Evolutionary conservation across 35 echinoderm and acorn worm genomes (phyloP), one percentile per base, ranked within the genome.

Genomic region (Anneissia japonica): DNA sequence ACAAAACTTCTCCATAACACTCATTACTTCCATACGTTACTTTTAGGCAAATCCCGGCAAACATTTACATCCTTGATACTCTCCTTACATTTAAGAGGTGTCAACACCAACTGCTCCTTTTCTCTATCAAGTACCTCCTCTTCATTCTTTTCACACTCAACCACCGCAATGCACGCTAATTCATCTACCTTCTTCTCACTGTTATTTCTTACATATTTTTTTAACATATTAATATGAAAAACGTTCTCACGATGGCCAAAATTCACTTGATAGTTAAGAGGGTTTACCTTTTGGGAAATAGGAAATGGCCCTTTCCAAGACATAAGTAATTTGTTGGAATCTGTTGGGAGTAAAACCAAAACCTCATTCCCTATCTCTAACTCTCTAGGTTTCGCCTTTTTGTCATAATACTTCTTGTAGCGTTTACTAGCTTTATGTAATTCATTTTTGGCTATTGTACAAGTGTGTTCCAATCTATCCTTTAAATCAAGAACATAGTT

Each of bases 301-400:
- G 23, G 23, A 26, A 75, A 88, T 81, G 84, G 84, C 33, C 90
- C 84, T 77, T 75, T 85, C 89, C 89, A 90, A 43, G 80, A 84
- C 84, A 87, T 87, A 26, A 78, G 33, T 45, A 91, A 76, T 46
- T 91, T 87, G 32, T 91, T 86, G 3, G 39, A 38, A 30, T 79
- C 76, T 29, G 90, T 82, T 33, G 90, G 84, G 19, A 86, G 26
- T 30, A 91, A 23, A 79, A 91, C 14, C 32, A 91, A 64, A 46
- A 81, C 84, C 36, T 85, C 34, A 76, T 90, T 83, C 11, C 83
- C 82, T 4, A 34, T 31, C 32, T 51, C 51, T 33, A 90, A 90
- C 40, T 40, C 46, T 28, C 82, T 28, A 72, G 86, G 82, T 76
- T 72, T 86, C 26, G 89, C 34, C 37, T 36, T 90, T 0, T 32